A percentile compares a stretch with the other conserved stretches of the same genome.
Conservation (phyloP, 2,888 invertebrate genomes). For the Lasioglossum marginatum region DNA sequence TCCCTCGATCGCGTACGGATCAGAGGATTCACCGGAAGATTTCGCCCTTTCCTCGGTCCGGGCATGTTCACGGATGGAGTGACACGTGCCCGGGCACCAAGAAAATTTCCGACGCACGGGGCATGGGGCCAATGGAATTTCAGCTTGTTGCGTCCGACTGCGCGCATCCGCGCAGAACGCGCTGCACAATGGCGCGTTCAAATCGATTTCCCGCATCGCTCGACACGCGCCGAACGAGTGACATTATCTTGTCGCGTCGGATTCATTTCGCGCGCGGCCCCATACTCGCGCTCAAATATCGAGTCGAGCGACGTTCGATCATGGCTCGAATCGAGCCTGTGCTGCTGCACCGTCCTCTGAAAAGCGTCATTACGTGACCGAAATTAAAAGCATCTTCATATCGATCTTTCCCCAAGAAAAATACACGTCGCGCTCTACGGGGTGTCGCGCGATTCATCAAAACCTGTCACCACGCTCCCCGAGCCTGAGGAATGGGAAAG, state of each 20-base stretch:
- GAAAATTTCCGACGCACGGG: constrained; percentile 9
- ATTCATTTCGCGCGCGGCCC: constrained; percentile 7
- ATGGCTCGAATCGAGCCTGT: background rate
- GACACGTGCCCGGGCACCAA: constrained; percentile 8
- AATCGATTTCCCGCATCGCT: constrained; percentile 36
- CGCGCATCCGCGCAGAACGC: constrained; percentile 28
- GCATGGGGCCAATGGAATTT: constrained; percentile 17
- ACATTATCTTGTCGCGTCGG: constrained; percentile 19
- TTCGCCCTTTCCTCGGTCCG: constrained; percentile 7
- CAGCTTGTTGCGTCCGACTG: constrained; percentile 25
- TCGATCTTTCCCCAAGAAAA: background rate
- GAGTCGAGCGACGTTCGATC: constrained; percentile 6
- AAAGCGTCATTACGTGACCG: background rate
- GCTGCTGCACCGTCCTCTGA: background rate
- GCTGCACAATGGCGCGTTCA: constrained; percentile 32
- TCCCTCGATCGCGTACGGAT: background rate
- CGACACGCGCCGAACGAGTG: constrained; percentile 2
- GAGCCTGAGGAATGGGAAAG: background rate
- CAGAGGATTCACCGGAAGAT: constrained; percentile 8
- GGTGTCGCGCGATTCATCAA: background rate
- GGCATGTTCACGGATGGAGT: constrained; percentile 6
- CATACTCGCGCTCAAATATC: background rate
- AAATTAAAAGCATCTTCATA: constrained; percentile 4
- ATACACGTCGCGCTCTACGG: background rate
- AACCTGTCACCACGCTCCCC: background rate